These are phyloP conservation scores for Chlorops oryzae DNA, from an alignment of 1,140 invertebrate species.

Conservation along the genomic window DNA sequence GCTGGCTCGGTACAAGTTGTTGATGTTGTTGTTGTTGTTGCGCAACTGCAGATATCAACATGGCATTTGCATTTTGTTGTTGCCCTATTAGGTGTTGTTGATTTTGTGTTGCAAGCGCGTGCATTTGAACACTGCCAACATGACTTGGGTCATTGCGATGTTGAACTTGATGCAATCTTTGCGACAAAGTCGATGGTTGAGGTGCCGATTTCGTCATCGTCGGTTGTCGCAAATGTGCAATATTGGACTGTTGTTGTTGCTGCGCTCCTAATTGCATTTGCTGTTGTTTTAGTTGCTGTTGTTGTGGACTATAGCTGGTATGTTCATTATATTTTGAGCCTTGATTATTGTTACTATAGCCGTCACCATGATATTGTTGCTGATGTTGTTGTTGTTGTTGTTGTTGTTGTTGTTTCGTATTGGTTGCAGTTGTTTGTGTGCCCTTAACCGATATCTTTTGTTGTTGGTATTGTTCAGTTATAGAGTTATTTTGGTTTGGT, in stretches of 20 bases:
- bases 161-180: conserved; percentile 41
- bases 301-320: too few relatives aligned
- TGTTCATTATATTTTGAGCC: background rate
- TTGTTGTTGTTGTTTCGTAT: too few relatives aligned
- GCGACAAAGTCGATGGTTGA: conserved; percentile 31
- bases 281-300: conserved; percentile 15
- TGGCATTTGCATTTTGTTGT: conserved; percentile 18
- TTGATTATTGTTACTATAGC: too few relatives aligned
- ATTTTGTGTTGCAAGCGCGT: conserved; percentile 36
- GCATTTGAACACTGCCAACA: conserved; percentile 45
- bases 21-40: conserved; percentile 47
- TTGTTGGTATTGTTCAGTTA: too few relatives aligned
- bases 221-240: too few relatives aligned
- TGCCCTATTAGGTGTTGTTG: conserved; percentile 24
- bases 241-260: conserved; percentile 1
- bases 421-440: too few relatives aligned
- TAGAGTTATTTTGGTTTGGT: too few relatives aligned
- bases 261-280: conserved; percentile 22
- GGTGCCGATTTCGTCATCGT: too few relatives aligned
- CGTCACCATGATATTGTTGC: too few relatives aligned
- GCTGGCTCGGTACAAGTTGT: conserved; percentile 5
- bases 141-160: conserved; percentile 45
- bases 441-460: too few relatives aligned
- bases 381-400: too few relatives aligned
- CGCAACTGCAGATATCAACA: conserved; percentile 19